Base-by-base conservation (phyloP, 2,797 vertebrate species). In the Chrysocyon brachyurus region DNA sequence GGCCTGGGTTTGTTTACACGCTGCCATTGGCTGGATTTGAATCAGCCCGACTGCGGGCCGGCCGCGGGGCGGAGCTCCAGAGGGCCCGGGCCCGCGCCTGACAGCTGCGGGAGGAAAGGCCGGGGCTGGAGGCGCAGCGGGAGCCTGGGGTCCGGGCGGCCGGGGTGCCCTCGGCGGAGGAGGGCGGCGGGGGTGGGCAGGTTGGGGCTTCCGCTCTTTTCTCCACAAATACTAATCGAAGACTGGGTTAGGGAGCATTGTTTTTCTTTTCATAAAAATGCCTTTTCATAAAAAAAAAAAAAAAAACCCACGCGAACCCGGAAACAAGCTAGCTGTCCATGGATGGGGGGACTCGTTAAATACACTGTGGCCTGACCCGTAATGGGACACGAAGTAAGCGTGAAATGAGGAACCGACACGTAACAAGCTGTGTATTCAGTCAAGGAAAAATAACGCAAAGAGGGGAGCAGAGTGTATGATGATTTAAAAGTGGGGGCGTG, bases 21-120 rank as follows among this genome's bases (percentile, higher is more conserved):
- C 92, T 86, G 31, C 96, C 61, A 99, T 99, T 99, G 98, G 98
- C 59, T 97, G 97, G 90, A 98, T 99, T 99, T 98, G 98, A 98
- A 99, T 97, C 59, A 91, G 92, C 91, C 92, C 56, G 92, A 68
- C 83, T 82, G 96, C 90, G 79, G 97, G 97, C 54, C 66, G 86
- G 78, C 82, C 26, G 66, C 31, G 56, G 89, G 97, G 98, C 94
- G 96, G 77, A 56, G 79, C 95, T 90, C 54, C 59, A 3, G 89
- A 19, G 36, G 79, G 84, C 82, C 31, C 24, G 0, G 36, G 31
- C 28, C 22, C 0, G 57, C 21, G 70, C 63, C 64, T 97, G 96
- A 97, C 97, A 97, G 97, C 85, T 97, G 66, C 7, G 0, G 11
- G 0, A 46, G 11, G 61, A 56, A 0, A 31, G 17, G 85, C 57